Conservation (phyloP, 2,113 vertebrate species). For the Heterotilapia buettikoferi region DNA sequence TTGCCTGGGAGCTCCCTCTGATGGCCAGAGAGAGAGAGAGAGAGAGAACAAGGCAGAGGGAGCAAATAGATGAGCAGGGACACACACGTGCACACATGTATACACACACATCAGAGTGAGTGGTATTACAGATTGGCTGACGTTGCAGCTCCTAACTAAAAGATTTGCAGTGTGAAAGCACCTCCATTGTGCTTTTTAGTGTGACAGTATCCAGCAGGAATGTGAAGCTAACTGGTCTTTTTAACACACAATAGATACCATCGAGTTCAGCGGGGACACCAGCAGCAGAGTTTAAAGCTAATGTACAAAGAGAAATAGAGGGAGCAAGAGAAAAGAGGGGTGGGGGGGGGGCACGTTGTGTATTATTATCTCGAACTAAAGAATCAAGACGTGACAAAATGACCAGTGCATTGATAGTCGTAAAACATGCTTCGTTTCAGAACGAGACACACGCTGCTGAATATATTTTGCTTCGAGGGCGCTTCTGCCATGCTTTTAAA, state of each 20-base stretch:
- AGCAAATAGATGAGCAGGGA: background rate
- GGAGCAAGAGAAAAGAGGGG: background rate
- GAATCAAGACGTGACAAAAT: background rate
- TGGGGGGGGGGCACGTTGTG: background rate
- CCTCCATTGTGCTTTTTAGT: constrained; percentile 53
- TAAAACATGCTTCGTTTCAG: background rate
- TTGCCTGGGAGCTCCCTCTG: constrained; percentile 45
- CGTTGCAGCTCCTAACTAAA: constrained; percentile 54
- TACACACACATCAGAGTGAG: background rate
- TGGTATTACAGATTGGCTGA: constrained; percentile 65
- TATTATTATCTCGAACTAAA: background rate
- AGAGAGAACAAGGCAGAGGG: background rate
- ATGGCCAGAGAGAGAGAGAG: constrained; percentile 18
- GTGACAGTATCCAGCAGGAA: constrained; percentile 66
- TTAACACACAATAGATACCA: constrained; percentile 50
- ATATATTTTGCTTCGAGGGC: background rate
- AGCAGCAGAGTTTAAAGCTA: constrained; percentile 35
- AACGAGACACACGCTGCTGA: background rate
- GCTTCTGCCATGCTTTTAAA: background rate
- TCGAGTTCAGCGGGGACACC: constrained; percentile 51
- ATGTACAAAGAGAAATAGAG: background rate
- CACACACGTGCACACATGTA: background rate
- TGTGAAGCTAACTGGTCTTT: constrained; percentile 54
- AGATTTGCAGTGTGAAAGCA: constrained; percentile 65
- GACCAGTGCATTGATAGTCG: background rate